These are phyloP conservation scores for Thelaira solivaga DNA, from an alignment of 2,888 invertebrate genomes.

Conservation along the genomic window DNA sequence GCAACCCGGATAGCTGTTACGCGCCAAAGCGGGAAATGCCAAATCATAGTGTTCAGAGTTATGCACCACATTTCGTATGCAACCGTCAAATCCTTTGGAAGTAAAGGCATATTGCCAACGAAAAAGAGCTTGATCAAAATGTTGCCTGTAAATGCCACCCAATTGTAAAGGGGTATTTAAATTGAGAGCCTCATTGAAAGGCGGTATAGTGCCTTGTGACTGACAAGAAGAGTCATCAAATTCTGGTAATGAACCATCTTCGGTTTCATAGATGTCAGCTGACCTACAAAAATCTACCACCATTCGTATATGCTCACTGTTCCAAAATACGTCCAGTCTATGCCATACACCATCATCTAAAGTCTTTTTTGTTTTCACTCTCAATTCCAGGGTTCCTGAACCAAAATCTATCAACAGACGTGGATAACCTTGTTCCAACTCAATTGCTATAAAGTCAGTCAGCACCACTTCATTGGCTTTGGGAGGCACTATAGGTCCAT, in stretches of 20 bases:
- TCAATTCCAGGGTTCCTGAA: constrained; percentile 90
- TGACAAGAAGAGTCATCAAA: constrained; percentile 94
- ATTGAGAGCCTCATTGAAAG: constrained; percentile 95
- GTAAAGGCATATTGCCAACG: constrained; percentile 94
- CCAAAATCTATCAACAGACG: constrained; percentile 94
- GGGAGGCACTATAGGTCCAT: constrained; percentile 97
- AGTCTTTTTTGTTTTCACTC: constrained; percentile 89
- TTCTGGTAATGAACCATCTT: constrained; percentile 90
- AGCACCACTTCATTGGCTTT: constrained; percentile 88
- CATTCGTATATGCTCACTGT: constrained; percentile 93
- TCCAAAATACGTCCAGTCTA: constrained; percentile 95
- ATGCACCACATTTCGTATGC: constrained; percentile 95
- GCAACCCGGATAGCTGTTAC: constrained; percentile 92
- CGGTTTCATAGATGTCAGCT: constrained; percentile 89
- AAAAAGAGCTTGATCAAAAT: constrained; percentile 91
- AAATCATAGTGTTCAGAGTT: constrained; percentile 97
- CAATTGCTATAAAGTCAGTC: constrained; percentile 95
- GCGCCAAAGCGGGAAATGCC: constrained; percentile 91
- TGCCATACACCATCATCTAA: constrained; percentile 99
- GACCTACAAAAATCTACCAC: constrained; percentile 95
- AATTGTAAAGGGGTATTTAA: constrained; percentile 95
- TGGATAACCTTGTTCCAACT: constrained; percentile 93
- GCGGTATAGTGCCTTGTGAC: constrained; percentile 92
- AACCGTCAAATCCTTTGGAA: constrained; percentile 95
- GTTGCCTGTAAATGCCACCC: constrained; percentile 92